These are phyloP conservation scores for Aricia artaxerxes DNA, from an alignment of 2,888 invertebrate genomes.

Conservation along the genomic window DNA sequence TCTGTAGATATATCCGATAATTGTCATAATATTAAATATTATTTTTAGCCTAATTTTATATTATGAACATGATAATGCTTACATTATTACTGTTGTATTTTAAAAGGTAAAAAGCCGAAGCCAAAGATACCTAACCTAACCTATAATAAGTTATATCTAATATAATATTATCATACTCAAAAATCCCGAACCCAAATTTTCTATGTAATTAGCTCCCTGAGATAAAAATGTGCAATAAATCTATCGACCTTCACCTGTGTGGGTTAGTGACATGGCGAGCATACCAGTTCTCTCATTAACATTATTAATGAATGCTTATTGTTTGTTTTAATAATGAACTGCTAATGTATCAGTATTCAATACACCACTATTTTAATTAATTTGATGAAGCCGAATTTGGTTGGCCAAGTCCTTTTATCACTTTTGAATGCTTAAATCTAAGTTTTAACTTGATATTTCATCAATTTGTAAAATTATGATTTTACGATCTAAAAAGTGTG, in stretches of 20 bases:
- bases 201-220: neutral
- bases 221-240: neutral
- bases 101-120: no score
- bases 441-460: no score
- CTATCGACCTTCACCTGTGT: neutral
- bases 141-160: neutral
- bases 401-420: no score
- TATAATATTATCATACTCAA: neutral
- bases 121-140: no score
- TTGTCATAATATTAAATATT: no score
- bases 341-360: neutral
- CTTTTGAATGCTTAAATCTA: no score
- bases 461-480: no score
- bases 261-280: neutral
- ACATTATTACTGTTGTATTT: no score
- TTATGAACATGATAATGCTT: no score
- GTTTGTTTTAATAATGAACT: constrained; percentile 11
- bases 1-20: no score
- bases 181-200: neutral
- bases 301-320: constrained; percentile 17
- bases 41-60: no score
- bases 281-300: constrained; percentile 14
- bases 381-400: neutral
- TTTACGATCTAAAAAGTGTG: no score
- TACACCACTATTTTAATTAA: neutral